Conservation (phyloP, 2,888 invertebrate species). For the Campoplex capitator region DNA sequence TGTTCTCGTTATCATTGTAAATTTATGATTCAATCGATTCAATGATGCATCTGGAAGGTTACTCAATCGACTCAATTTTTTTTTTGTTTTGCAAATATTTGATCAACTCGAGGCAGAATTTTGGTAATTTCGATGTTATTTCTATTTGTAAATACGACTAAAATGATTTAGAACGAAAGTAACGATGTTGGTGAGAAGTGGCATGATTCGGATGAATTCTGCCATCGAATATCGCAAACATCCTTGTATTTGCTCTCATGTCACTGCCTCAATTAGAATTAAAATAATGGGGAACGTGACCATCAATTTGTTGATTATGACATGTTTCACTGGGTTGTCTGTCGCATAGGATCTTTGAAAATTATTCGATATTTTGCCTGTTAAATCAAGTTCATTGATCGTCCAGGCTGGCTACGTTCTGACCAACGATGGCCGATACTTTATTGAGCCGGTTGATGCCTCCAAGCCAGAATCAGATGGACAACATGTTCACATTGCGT, state of each 20-base stretch:
- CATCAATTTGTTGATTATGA: neutral
- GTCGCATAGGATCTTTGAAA: neutral
- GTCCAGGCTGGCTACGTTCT: conserved; percentile 86
- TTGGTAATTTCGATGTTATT: neutral
- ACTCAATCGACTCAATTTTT: neutral
- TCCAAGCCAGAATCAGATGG: conserved; percentile 84
- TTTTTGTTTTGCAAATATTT: neutral
- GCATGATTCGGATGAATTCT: neutral
- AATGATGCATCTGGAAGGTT: neutral
- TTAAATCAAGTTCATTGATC: conserved; percentile 1
- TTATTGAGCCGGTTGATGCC: conserved; percentile 87
- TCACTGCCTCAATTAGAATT: neutral
- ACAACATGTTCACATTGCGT: conserved; percentile 87
- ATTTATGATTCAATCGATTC: neutral
- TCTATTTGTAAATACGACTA: neutral
- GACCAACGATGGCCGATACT: conserved; percentile 85
- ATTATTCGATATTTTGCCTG: neutral
- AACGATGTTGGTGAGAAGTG: no score
- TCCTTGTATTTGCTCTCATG: neutral
- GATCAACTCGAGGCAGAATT: neutral
- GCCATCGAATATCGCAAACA: neutral
- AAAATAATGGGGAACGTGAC: neutral
- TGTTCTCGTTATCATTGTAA: neutral
- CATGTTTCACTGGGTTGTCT: neutral
- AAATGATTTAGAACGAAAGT: no score